A percentile compares a stretch with the other conserved stretches of the same genome.
Conservation (phyloP, 2,797 vertebrate genomes). For the Phalanger gymnotis region DNA sequence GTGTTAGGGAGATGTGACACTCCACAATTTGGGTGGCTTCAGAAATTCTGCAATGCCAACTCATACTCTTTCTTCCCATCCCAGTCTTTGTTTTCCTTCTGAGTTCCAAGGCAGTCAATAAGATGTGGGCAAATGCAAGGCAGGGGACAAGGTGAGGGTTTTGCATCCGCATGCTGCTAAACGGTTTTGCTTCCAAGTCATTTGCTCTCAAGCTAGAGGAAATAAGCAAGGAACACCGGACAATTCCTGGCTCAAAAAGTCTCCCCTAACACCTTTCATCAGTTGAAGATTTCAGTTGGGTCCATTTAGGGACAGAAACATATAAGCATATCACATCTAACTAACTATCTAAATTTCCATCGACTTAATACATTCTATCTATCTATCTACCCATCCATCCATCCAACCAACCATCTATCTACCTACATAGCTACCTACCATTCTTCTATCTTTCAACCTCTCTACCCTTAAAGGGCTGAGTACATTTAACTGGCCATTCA, state of each 20-base stretch:
- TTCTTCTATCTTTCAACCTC: no score
- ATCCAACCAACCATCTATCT: no score
- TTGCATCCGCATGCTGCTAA: not conserved
- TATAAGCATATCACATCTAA: not conserved
- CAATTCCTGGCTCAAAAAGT: not conserved
- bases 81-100: conserved; percentile 14
- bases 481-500: no score
- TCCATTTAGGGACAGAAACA: not conserved
- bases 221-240: not conserved
- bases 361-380: no score
- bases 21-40: conserved; percentile 9
- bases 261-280: not conserved
- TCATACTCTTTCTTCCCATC: no score
- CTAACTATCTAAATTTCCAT: no score
- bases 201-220: not conserved
- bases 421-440: no score
- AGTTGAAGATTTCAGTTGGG: not conserved
- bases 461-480: no score
- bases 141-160: not conserved
- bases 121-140: conserved; percentile 15
- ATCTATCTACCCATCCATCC: no score
- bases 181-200: not conserved
- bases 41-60: conserved; percentile 27
- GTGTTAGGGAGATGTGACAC: not conserved
- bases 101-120: not conserved